Evolutionary conservation across 2,888 invertebrate genomes (phyloP), one percentile per base, ranked within the genome.

Genomic region (Buathra laborator): DNA sequence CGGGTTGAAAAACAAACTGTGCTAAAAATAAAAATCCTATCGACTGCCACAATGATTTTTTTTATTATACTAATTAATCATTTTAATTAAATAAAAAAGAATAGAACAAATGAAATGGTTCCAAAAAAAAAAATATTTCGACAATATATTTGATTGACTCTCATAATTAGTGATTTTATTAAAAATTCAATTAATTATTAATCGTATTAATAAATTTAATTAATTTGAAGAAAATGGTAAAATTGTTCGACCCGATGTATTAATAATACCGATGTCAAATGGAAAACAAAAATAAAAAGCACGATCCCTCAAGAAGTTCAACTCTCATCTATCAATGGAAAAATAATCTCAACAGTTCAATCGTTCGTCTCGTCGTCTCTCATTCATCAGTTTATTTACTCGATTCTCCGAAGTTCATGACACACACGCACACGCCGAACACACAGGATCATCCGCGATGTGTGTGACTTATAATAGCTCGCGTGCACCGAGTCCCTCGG

Each of bases 371-470:
- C 67, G 67, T 46, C 68, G 64, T 24, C 32, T 46, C 81, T 84
- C 84, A 84, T 84, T 84, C 84, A 81, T 62, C 32, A 78, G 64
- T 78, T 74, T 78, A 68, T 84, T 72, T 64, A 59, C 70, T 71
- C 56, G 46, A 70, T 84, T 78, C 72, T 56, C 51, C 77, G 77
- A 77, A 81, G 84, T 81, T 81, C 81, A 77, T 37, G 84, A 84
- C 77, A 74, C 12, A 29, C 14, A 32, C 37, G 9, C 16, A 37
- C 51, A 56, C 56, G 24, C 24, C 37, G 2, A 37, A 9, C 7
- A 24, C 56, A 24, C 3, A 56, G 19, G 56, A 19, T 56, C 24
- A 72, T 48, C 53, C 53, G 66, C 71, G 66, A 80, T 56, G 67
- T 37, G 62, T 72, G 76, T 67, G 48, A 81, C 84, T 80, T 68